Evolutionary conservation across 2,113 vertebrate species (phyloP), one percentile per base, ranked within the genome.

Genomic region (Parus major): DNA sequence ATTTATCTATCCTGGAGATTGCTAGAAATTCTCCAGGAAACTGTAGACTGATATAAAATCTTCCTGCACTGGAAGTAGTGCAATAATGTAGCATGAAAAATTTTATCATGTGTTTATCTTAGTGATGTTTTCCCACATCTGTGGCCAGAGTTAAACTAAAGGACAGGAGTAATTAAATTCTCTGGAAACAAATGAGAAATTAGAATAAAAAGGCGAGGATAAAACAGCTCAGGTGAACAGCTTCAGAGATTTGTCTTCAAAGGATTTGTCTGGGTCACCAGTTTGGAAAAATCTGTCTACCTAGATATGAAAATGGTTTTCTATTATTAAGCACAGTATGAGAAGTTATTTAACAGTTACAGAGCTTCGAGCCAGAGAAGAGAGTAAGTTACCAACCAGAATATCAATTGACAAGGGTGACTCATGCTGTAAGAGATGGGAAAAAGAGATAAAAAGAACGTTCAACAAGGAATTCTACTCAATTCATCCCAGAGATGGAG

Each of bases 231-330:
- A 80, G 35, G 27, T 59, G 39, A 93, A 70, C 46, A 80, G 7
- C 60, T 92, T 93, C 82, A 92, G 83, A 88, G 55, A 76, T 56
- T 90, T 70, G 49, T 70, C 69, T 86, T 81, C 61, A 69, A 92
- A 75, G n/a, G 33, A 28, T 73, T 73, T 90, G 19, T 82, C 76
- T 83, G 60, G 50, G 66, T 18, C 39, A 82, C 33, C 18, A 76
- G 33, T 85, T 85, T 72, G 47, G 29, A 90, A 85, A 90, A 90
- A 82, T 47, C 35, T 80, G n/a, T 59, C 81, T 89, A 82, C 59
- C 36, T 85, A 92, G 63, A 53, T 82, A 92, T n/a, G 44, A 90
- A 91, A 89, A 94, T 47, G 33, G 6, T 86, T 88, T 85, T 79
- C 50, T 78, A 35, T 64, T 86, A 76, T 73, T 77, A 55, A 88